phyloP scores from a whole-genome alignment of 1,140 invertebrate genomes.

The Paracyclopina nana region DNA sequence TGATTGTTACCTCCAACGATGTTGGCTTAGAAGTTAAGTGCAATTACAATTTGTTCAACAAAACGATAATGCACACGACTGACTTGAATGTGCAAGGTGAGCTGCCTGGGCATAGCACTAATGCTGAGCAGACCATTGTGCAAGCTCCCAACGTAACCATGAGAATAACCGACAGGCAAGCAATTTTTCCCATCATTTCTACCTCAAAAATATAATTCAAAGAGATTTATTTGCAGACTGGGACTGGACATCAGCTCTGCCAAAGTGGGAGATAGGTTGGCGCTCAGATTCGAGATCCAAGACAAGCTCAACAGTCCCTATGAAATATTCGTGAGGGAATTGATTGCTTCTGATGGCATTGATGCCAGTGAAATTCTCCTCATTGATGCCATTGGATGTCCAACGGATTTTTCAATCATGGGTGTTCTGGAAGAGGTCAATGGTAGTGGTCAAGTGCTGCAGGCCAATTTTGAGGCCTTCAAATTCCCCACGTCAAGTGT shows the following conservation, averaged over 20 bases:
- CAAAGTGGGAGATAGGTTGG: constrained; percentile 30
- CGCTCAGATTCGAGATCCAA: constrained; percentile 31
- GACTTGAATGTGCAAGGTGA: constrained; percentile 26
- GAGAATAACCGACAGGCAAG: constrained; percentile 30
- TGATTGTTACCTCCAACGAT: constrained; percentile 34
- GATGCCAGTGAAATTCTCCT: constrained; percentile 32
- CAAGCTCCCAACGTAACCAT: constrained; percentile 33
- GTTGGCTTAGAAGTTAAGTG: constrained; percentile 32
- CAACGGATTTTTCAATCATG: constrained; percentile 33
- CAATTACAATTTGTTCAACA: constrained; percentile 32
- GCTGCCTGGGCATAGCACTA: constrained; percentile 20
- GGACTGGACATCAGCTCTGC: constrained; percentile 27
- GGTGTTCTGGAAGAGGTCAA: constrained; percentile 25
- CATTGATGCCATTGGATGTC: constrained; percentile 31
- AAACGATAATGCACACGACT: constrained; percentile 29
- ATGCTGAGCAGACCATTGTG: constrained; percentile 30
- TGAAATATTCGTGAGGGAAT: constrained; percentile 34
- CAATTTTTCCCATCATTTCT: constrained; percentile 19
- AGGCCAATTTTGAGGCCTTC: constrained; percentile 34
- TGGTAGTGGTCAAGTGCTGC: constrained; percentile 25
- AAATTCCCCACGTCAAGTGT: constrained; percentile 35
- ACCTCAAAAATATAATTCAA: no score
- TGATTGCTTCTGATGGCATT: constrained; percentile 33
- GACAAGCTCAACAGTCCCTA: constrained; percentile 30
- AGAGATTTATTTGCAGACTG: background rate